Percentiles rank a stretch among this genome's conserved stretches.
phyloP scores from a whole-genome alignment of 2,797 vertebrate genomes.

The Molossus alvarezi region DNA sequence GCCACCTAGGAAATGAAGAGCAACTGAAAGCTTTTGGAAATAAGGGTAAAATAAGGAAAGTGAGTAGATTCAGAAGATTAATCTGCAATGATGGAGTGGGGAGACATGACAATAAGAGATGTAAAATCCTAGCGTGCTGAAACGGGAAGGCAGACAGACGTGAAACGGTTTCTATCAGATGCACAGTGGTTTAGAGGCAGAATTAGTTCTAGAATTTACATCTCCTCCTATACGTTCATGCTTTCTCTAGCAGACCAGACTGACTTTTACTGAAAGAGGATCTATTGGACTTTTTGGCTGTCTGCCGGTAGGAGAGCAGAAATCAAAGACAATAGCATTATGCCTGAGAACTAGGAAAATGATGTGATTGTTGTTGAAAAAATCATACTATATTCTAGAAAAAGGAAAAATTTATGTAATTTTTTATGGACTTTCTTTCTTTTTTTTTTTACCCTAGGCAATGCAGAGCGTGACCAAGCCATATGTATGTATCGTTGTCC shows the following conservation, averaged over 20 bases:
- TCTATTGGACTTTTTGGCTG: background rate
- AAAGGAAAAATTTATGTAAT: constrained; percentile 52
- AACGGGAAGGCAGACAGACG: background rate
- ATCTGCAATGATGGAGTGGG: background rate
- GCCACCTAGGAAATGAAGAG: constrained; percentile 30
- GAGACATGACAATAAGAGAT: constrained; percentile 20
- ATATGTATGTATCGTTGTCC: constrained; percentile 83
- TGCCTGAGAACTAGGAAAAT: constrained; percentile 12
- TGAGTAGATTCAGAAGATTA: constrained; percentile 32
- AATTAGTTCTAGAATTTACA: background rate
- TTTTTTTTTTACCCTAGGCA: constrained; percentile 83
- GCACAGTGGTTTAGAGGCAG: background rate
- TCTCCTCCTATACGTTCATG: background rate
- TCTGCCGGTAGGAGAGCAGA: background rate
- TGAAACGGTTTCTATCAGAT: background rate
- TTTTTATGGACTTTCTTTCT: constrained; percentile 74
- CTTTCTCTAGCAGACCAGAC: background rate
- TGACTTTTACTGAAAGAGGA: constrained; percentile 24
- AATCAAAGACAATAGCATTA: background rate
- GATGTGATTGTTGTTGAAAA: background rate
- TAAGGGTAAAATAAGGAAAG: constrained; percentile 60
- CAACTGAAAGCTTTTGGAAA: constrained; percentile 49
- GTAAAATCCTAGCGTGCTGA: background rate
- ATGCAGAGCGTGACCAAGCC: constrained; percentile 83
- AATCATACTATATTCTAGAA: background rate